Base-by-base conservation (phyloP, 2,797 vertebrate genomes). In the Gymnothorax reevesii region DNA sequence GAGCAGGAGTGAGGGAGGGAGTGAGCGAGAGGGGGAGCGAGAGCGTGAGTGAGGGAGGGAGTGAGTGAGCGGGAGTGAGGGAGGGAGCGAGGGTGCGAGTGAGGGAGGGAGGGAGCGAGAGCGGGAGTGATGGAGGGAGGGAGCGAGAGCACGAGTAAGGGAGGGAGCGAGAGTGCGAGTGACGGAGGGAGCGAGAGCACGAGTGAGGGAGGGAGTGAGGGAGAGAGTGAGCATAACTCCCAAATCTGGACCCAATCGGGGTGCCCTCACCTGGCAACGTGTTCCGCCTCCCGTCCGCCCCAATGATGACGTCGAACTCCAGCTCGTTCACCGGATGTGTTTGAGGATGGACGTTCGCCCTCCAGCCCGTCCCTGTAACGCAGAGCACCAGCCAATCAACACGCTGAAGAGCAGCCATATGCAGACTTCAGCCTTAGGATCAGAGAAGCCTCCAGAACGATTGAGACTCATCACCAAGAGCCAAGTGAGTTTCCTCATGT, bases 271-370 rank as follows among this genome's bases (percentile, higher is more conserved):
- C 98, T 95, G 98, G 96, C 83, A 99, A 93, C 0, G 98, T 99
- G 93, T 99, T 99, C 89, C 98, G 97, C 85, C 97, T 96, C 88
- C 98, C 98, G 49, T 99, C 98, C 0, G 98, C 98, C 86, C 97
- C 98, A 0, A 99, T 95, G 87, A 99, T 95, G 60, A 98, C 97
- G 87, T 99, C 97, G 90, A 99, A 98, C 87, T 99, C 96, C 87
- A 98, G 95, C 85, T 98, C 96, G 25, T 93, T 97, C 42, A 98
- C 94, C 0, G 96, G 95, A 79, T 98, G 97, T 73, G 94, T 95
- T 92, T 95, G 95, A 0, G 98, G 98, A 85, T 95, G 94, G 73
- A 99, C 95, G 89, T 97, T 91, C 71, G 98, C 96, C 92, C 97
- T 96, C 98, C 98, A 99, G 15, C 98, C 98, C 89, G 97, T 93